These are phyloP conservation scores for Anthopleura xanthogrammica DNA, from an alignment of 92 coral and sea anemone species.

Conservation along the genomic window DNA sequence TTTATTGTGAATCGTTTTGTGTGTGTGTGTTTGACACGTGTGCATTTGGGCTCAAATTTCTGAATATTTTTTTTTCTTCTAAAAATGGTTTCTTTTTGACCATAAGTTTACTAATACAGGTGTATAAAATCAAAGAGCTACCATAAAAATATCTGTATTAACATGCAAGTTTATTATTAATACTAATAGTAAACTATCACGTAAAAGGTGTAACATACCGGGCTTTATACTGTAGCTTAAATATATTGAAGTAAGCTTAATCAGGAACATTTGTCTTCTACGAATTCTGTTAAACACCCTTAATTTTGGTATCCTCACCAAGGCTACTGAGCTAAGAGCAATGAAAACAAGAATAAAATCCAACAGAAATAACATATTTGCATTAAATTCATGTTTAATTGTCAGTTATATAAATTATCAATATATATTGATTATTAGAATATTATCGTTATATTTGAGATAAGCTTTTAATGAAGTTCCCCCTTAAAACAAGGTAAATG, in stretches of 20 bases:
- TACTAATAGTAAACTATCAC: no score
- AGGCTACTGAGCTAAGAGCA: no score
- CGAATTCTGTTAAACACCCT: no score
- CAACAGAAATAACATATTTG: no score
- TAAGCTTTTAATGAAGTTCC: background rate
- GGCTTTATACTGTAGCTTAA: no score
- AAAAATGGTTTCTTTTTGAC: background rate
- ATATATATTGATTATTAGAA: background rate
- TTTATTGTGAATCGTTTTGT: background rate
- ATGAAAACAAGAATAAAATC: no score
- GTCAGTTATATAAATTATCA: background rate
- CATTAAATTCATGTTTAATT: no score
- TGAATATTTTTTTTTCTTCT: background rate
- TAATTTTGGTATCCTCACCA: no score
- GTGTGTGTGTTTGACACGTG: slow-evolving; percentile 23
- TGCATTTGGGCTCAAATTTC: slow-evolving; percentile 6
- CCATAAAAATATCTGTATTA: background rate
- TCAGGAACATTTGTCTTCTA: no score
- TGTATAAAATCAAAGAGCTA: background rate
- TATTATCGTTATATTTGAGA: background rate
- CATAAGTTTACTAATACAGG: background rate
- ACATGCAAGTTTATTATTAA: no score
- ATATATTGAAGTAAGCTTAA: no score
- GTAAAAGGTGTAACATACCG: no score
- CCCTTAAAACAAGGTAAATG: background rate